Evolutionary conservation across 2,888 invertebrate species (phyloP).

Genomic region (Rotaria macrura): DNA sequence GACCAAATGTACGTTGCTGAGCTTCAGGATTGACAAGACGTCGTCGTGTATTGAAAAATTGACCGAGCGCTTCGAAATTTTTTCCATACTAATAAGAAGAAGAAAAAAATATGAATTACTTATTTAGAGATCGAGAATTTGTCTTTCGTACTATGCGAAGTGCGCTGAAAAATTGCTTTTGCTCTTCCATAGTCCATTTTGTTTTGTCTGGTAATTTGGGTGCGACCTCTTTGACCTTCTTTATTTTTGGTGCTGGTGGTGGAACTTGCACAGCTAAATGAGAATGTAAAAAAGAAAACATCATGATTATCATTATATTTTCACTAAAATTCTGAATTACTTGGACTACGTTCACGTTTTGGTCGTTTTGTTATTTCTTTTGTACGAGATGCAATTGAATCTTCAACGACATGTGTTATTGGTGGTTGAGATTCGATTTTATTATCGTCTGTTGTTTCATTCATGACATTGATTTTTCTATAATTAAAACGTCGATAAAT

Average conservation of each 20-base stretch:
- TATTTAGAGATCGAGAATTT: neutral
- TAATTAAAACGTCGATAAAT: neutral
- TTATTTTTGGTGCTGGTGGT: neutral
- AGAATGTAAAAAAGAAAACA: too few relatives aligned
- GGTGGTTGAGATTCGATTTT: neutral
- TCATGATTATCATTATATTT: neutral
- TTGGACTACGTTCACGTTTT: conserved; percentile 17
- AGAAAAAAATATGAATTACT: neutral
- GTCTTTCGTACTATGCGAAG: neutral
- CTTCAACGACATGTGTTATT: neutral
- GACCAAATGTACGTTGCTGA: conserved; percentile 13
- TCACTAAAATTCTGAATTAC: neutral
- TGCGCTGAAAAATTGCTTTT: neutral
- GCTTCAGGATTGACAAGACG: neutral
- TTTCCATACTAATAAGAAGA: neutral
- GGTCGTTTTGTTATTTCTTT: conserved; percentile 10
- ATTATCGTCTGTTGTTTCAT: neutral
- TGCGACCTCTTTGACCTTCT: conserved; percentile 14
- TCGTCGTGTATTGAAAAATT: conserved; percentile 14
- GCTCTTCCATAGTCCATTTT: conserved; percentile 13
- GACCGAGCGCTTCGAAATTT: conserved; percentile 15
- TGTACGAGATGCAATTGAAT: neutral
- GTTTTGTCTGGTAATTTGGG: conserved; percentile 7
- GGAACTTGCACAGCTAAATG: neutral
- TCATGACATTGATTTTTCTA: neutral